Evolutionary conservation across 2,797 vertebrate genomes (phyloP).

Genomic region (Eospalax fontanierii): DNA sequence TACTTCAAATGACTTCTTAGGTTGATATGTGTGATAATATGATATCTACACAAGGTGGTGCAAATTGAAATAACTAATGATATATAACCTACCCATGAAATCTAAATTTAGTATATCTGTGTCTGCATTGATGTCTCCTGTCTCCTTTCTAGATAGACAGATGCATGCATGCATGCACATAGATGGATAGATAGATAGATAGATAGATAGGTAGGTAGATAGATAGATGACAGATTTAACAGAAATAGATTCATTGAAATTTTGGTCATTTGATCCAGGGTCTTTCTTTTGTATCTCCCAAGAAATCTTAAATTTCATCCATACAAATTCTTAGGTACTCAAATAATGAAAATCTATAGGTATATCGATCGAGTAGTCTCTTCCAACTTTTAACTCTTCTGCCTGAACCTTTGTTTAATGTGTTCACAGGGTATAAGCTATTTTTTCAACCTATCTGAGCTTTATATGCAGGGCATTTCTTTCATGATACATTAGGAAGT

Average conservation of each 20-base stretch:
- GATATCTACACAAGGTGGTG: background rate
- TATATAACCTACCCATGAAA: background rate
- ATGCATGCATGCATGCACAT: background rate
- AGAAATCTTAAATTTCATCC: background rate
- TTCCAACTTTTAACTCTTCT: constrained; percentile 13
- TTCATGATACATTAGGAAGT: too few relatives aligned
- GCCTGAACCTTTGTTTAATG: background rate
- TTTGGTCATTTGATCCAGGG: background rate
- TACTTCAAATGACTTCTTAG: background rate
- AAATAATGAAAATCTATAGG: background rate
- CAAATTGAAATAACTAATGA: background rate
- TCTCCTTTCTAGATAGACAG: background rate
- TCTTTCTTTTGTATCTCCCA: constrained; percentile 11
- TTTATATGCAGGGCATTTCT: too few relatives aligned
- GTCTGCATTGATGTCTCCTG: background rate
- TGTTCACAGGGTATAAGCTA: too few relatives aligned
- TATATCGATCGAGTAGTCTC: constrained; percentile 26
- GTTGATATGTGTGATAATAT: background rate
- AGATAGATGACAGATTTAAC: background rate
- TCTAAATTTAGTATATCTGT: background rate
- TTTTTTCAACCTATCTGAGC: too few relatives aligned
- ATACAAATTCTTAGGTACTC: constrained; percentile 28
- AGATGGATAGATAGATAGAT: background rate
- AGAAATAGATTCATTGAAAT: constrained; percentile 45
- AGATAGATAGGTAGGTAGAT: background rate